Conservation (phyloP, 2,797 vertebrate species). For the Hemibagrus guttatus region DNA sequence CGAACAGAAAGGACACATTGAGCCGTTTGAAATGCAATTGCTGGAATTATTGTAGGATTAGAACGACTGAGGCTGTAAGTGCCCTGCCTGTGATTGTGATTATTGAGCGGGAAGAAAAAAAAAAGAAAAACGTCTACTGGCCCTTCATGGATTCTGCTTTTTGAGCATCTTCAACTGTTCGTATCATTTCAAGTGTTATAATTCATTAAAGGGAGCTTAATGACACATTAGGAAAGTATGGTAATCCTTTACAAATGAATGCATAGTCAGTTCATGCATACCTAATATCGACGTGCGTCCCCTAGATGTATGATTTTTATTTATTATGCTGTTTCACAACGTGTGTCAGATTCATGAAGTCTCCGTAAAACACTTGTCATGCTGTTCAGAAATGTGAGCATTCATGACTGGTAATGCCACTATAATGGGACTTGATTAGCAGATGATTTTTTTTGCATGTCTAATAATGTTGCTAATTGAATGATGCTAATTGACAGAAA, state of each 20-base stretch:
- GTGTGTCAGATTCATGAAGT: constrained; percentile 36
- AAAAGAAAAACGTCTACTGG: not conserved
- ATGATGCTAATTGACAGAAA: constrained; percentile 76
- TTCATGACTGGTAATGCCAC: constrained; percentile 70
- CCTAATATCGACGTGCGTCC: constrained; percentile 20
- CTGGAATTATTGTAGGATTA: constrained; percentile 49
- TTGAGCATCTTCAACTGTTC: constrained; percentile 42
- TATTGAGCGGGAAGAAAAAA: constrained; percentile 17
- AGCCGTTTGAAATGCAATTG: constrained; percentile 58
- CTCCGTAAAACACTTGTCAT: constrained; percentile 47
- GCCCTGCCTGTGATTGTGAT: constrained; percentile 46
- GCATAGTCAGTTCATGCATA: constrained; percentile 49
- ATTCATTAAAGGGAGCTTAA: constrained; percentile 54
- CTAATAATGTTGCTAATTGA: constrained; percentile 81
- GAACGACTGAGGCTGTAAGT: constrained; percentile 44
- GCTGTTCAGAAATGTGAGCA: constrained; percentile 64
- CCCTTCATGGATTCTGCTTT: constrained; percentile 32
- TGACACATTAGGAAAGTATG: constrained; percentile 51
- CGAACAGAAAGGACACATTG: constrained; percentile 51
- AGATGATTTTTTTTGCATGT: constrained; percentile 66
- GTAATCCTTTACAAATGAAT: constrained; percentile 51
- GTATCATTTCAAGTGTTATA: constrained; percentile 52
- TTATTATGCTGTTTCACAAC: constrained; percentile 38
- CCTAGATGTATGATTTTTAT: constrained; percentile 33
- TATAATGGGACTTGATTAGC: constrained; percentile 76